Base-by-base conservation (phyloP, 2,888 invertebrate genomes). In the Beris morrisii region DNA sequence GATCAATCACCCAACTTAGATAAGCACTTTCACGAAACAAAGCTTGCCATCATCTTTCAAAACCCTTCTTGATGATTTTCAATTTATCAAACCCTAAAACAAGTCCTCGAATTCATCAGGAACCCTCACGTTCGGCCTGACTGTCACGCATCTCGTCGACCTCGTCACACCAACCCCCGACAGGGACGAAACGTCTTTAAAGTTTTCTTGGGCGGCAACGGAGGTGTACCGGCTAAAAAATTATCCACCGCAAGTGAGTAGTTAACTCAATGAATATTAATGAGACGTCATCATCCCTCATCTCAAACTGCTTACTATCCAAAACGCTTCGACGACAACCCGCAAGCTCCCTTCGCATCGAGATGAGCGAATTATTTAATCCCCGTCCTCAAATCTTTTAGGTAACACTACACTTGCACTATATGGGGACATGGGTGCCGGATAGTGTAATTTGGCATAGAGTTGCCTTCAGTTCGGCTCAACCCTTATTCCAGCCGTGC, bases 211-310 rank as follows among this genome's bases (percentile, higher is more conserved):
- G 48, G 12, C 45, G n/a, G 45, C 45, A 45, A 12, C 45, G 45
- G 45, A 45, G 45, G 45, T 45, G 45, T 22, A 22, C 22, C 22
- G 22, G 38, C 7, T 38, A 9, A 48, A 48, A 48, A 48, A 48
- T 48, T 48, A 48, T 7, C 48, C 48, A 48, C 30, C 70, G 65
- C 67, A 68, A 68, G 67, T 69, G 68, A 71, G 66, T 69, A 70
- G 58, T 69, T 69, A 71, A 72, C 73, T 72, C 78, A 78, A 78
- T 79, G 80, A 79, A 79, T 79, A 79, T 80, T 79, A 79, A 79
- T 79, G 79, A 76, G 76, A 75, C 75, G 75, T 79, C 79, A 79
- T 79, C 79, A 77, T 56, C 31, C 55, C 31, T 48, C 38, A 55
- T 65, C 15, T 5, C 9, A 38, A 38, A 38, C 7, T 38, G 38